Conservation (phyloP, 2,888 invertebrate species). For the Melanchra persicariae region DNA sequence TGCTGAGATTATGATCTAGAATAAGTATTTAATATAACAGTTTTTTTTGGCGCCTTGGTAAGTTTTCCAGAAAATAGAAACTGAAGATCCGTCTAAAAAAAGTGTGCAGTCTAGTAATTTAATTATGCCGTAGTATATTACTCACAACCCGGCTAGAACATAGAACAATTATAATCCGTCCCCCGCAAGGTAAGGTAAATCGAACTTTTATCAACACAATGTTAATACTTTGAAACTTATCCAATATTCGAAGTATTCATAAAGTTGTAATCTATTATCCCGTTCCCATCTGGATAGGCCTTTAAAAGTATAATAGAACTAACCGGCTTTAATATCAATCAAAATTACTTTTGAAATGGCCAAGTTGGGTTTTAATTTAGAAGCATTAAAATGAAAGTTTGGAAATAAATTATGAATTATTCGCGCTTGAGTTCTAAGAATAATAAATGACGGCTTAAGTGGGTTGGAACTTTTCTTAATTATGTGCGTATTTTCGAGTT, state of each 20-base stretch:
- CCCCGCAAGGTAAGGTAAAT: conserved; percentile 2
- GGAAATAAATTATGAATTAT: conserved; percentile 27
- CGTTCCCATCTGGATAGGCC: background rate
- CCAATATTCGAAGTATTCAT: conserved; percentile 34
- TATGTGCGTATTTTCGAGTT: background rate
- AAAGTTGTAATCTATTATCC: conserved; percentile 16
- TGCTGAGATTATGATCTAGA: too few relatives aligned
- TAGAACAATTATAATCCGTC: background rate
- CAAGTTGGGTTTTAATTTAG: conserved; percentile 27
- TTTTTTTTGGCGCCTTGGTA: too few relatives aligned
- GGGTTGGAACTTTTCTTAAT: conserved; percentile 14
- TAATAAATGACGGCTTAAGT: conserved; percentile 11
- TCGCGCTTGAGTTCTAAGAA: background rate
- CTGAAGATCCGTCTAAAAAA: too few relatives aligned
- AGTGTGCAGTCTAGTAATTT: background rate
- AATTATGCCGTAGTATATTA: background rate
- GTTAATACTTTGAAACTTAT: conserved; percentile 21
- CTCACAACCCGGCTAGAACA: background rate
- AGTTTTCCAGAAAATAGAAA: too few relatives aligned
- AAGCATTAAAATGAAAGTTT: conserved; percentile 36
- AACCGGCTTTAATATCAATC: conserved; percentile 15
- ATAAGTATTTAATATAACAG: too few relatives aligned
- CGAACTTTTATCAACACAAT: background rate
- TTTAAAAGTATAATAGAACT: conserved; percentile 1
- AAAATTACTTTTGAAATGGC: conserved; percentile 26